phyloP scores from a whole-genome alignment of 2,888 invertebrate genomes.

The Dasysyrphus tricinctus region DNA sequence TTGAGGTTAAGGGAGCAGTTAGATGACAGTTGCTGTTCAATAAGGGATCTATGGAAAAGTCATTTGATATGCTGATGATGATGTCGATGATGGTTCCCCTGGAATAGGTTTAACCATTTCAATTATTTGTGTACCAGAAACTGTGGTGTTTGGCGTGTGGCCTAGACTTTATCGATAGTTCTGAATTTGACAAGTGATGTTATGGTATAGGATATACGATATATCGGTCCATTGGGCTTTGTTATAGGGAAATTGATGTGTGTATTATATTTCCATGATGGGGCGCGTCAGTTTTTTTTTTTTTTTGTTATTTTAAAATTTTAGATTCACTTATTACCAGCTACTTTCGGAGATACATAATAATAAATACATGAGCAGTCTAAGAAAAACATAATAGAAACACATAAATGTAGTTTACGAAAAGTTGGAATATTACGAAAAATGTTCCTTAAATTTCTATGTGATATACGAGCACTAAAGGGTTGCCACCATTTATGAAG shows the following conservation, averaged over 20 bases:
- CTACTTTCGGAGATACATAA: too few relatives aligned
- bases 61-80: conserved; percentile 32
- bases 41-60: conserved; percentile 4
- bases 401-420: too few relatives aligned
- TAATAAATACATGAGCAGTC: too few relatives aligned
- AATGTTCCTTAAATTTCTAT: too few relatives aligned
- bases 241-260: conserved; percentile 32
- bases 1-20: conserved; percentile 22
- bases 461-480: too few relatives aligned
- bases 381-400: too few relatives aligned
- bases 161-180: not conserved
- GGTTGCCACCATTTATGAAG: too few relatives aligned
- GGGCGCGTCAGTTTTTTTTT: conserved; percentile 23
- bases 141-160: not conserved
- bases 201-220: conserved; percentile 19
- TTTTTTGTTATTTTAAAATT: not conserved
- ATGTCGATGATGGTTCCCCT: conserved; percentile 19
- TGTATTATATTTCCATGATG: conserved; percentile 1
- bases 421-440: too few relatives aligned
- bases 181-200: conserved; percentile 38
- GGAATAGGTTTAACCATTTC: conserved; percentile 58
- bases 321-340: too few relatives aligned
- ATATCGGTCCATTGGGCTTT: conserved; percentile 52
- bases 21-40: conserved; percentile 29
- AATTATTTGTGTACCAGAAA: conserved; percentile 44